Evolutionary conservation across 1,140 invertebrate genomes (phyloP).

Genomic region (Linepithema humile): DNA sequence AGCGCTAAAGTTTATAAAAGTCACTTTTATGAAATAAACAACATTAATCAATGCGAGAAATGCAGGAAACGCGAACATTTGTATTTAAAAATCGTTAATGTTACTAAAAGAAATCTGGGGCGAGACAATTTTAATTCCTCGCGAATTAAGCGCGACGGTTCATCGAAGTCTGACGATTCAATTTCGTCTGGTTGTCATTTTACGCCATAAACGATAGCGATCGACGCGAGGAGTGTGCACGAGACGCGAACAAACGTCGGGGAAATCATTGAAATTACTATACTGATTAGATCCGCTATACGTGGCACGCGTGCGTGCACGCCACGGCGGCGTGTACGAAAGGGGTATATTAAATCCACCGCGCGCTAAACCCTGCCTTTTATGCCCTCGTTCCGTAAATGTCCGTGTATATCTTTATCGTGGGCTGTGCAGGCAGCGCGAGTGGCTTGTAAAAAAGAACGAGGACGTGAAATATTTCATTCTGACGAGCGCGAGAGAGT

Average conservation of each 20-base stretch:
- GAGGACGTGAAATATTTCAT: slow-evolving; percentile 38
- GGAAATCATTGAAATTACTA: slow-evolving; percentile 25
- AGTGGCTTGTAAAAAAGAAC: slow-evolving; percentile 46
- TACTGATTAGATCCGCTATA: slow-evolving; percentile 3
- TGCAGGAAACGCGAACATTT: too few species aligned
- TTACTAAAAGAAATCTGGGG: too few species aligned
- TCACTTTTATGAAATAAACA: too few species aligned
- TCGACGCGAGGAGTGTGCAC: background rate
- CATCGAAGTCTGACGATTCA: background rate
- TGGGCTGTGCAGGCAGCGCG: background rate
- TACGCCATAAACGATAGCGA: background rate
- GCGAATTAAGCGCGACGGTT: background rate
- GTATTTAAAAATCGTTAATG: too few species aligned
- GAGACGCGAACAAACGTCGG: background rate
- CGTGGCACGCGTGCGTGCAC: background rate
- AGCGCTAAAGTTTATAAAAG: too few species aligned
- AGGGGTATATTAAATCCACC: slow-evolving; percentile 42
- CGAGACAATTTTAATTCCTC: background rate
- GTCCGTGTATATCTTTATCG: slow-evolving; percentile 54
- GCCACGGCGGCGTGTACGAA: background rate
- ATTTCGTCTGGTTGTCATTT: background rate
- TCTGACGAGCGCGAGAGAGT: background rate
- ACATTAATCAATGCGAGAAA: too few species aligned
- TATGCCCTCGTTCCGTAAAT: slow-evolving; percentile 51
- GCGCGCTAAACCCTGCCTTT: slow-evolving; percentile 32